Base-by-base conservation (phyloP, 2,113 vertebrate genomes). In the Neogobius melanostomus region DNA sequence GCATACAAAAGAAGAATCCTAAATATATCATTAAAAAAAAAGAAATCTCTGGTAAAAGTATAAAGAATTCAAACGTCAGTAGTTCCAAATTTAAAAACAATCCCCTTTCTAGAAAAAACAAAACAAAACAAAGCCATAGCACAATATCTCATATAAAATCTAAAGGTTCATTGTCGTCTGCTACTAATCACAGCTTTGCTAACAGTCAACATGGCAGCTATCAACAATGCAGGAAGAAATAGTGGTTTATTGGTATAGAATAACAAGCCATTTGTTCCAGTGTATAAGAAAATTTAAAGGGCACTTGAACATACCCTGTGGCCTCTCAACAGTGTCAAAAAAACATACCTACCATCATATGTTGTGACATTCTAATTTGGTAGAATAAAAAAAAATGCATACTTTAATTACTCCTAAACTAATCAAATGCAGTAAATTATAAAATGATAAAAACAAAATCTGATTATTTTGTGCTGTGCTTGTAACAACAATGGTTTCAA, bases 31-130 rank as follows among this genome's bases (percentile, higher is more conserved):
- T 69, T 12, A 66, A 64, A 68, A 65, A 82, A 86, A 79, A 64
- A 36, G 28, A 36, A 4, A 36, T 85, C 77, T 80, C 62, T 74
- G 68, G 74, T 86, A 86, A 72, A 84, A 71, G 52, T 57, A 45
- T 67, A 54, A 63, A 69, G 72, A 81, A 87, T 83, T 44, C 47
- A 88, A 77, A 80, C 68, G 48, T 93, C 92, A 94, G 93, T 93
- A 94, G 91, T 92, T 90, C 81, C 77, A 86, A 84, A 86, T 82
- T 45, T 1, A 61, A 76, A 54, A 83, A 82, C 44, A 88, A 82
- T 74, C 75, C 79, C 72, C 72, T 64, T 68, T 82, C 67, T 75
- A 76, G 75, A 87, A 69, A 63, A 28, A 69, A 1, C 1, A 36
- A 36, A 28, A 69, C 28, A 36, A 36, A 36, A 36, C 28, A 72